Evolutionary conservation across 2,113 vertebrate genomes (phyloP), one percentile per base, ranked within the genome.

Genomic region (Argyrosomus japonicus): DNA sequence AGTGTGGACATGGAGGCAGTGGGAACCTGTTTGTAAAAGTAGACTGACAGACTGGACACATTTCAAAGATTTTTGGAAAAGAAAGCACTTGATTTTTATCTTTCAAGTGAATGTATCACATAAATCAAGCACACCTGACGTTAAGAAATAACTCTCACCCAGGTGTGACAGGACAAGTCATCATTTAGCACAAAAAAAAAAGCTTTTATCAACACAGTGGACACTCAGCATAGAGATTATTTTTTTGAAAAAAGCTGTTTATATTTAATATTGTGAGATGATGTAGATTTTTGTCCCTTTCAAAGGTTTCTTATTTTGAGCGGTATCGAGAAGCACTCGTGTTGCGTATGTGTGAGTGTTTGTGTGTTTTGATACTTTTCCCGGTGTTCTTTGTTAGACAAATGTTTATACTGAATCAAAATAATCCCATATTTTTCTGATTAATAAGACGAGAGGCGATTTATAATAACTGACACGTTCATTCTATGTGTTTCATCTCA

Each of bases 1-100:
- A 74, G 95, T 93, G 96, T 96, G 89, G 95, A 96, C 77, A 96
- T 95, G 96, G 96, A 97, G 65, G 93, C 23, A 25, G 40, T 17
- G 83, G 82, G 86, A 88, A 15, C 83, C 88, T 47, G 95, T 27
- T 53, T 53, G 94, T 77, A 91, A 78, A 53, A 53, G 65, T 88
- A 51, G 93, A 87, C 65, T 62, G 79, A 4, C 84, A 87, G 91
- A 70, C 61, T 18, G 43, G 27, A 74, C 36, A 3, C 45, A 78
- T 87, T 86, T 84, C 68, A 82, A 21, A 69, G n/a, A 17, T 54
- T 62, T 54, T 45, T 3, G 36, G 1, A 29, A 68, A 23, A 43
- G 7, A 25, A 50, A 51, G 17, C 79, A 80, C 83, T 82, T 69
- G 68, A 82, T 68, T 75, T 75, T 75, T 29, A 67, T 77, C 56